A percentile compares a stretch with the other conserved stretches of the same genome.
Conservation (phyloP, 1,140 invertebrate species). For the Lordiphosa collinella region DNA sequence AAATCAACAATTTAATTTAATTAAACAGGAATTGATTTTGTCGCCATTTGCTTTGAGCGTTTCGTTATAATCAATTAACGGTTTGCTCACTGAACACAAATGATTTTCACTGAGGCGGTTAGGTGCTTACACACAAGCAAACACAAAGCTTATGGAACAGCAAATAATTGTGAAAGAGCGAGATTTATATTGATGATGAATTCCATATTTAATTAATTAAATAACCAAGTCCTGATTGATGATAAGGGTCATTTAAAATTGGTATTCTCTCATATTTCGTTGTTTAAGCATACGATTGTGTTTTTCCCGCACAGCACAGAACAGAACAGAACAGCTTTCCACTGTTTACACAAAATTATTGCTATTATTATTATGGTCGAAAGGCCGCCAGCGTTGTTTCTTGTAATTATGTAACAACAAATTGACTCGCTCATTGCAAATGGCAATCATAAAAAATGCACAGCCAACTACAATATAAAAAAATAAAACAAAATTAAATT, state of each 20-base stretch:
- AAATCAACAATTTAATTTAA: conserved; percentile 58
- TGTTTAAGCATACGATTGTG: too few species aligned
- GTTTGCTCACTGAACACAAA: conserved; percentile 34
- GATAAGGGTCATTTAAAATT: not conserved
- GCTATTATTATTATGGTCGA: conserved; percentile 17
- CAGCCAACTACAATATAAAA: conserved; percentile 1
- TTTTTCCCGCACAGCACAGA: too few species aligned
- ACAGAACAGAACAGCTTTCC: too few species aligned
- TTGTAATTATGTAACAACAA: conserved; percentile 57
- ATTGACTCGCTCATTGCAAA: conserved; percentile 33
- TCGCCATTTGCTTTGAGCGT: conserved; percentile 4
- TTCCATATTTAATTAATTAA: too few species aligned
- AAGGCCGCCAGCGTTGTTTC: conserved; percentile 40
- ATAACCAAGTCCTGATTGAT: too few species aligned
- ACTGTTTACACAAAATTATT: conserved; percentile 2
- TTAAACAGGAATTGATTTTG: conserved; percentile 47
- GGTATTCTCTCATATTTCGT: not conserved
- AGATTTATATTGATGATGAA: too few species aligned
- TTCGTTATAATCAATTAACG: conserved; percentile 38
- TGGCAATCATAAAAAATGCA: conserved; percentile 12
- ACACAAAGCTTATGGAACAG: too few species aligned
- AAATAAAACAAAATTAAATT: conserved; percentile 31
- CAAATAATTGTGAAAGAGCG: too few species aligned
- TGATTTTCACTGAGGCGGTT: conserved; percentile 23
- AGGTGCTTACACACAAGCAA: conserved; percentile 12